Base-by-base conservation (phyloP, 2,888 invertebrate genomes). In the Polietes domitor region DNA sequence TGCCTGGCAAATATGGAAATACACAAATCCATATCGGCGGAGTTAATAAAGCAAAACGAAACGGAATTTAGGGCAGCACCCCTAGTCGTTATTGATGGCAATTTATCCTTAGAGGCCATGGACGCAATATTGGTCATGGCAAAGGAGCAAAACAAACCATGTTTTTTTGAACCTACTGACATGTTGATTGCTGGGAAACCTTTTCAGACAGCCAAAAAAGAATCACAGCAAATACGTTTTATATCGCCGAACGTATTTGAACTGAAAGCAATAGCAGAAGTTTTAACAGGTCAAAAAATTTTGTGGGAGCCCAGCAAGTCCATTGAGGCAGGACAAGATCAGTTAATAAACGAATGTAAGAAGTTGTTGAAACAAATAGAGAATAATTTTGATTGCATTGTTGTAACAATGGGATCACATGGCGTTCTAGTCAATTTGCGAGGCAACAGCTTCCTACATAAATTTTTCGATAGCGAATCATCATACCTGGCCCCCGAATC, bases 121-220 rank as follows among this genome's bases (percentile, higher is more conserved):
- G 92, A 93, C 86, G 93, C 93, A 70, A 91, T 95, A 26, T 90
- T 97, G 72, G 90, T 94, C 79, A 89, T 96, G 17, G 96, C 97
- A 61, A 88, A 92, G 10, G 89, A 93, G 58, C 91, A 94, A 81
- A 89, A 94, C 47, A 94, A 95, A 88, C 96, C 97, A 95, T 97
- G 97, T 7, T 97, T 97, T 93, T 98, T 95, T 91, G 98, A 98
- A 91, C 97, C 98, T 0, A 98, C 98, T 0, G 98, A 98, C 89
- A 93, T 95, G 88, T 93, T 94, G 86, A 96, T 96, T 89, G 96
- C 97, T 0, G 91, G 92, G 0, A 97, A 96, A 91, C 95, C 96
- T 26, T 95, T 97, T 85, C 88, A 91, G 0, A 82, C 91, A n/a
- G 58, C 86, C 0, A 19, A 47, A 1, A 73, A 86, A 1, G 85